Conservation (phyloP, 2,888 invertebrate species). For the Pammene aurita region DNA sequence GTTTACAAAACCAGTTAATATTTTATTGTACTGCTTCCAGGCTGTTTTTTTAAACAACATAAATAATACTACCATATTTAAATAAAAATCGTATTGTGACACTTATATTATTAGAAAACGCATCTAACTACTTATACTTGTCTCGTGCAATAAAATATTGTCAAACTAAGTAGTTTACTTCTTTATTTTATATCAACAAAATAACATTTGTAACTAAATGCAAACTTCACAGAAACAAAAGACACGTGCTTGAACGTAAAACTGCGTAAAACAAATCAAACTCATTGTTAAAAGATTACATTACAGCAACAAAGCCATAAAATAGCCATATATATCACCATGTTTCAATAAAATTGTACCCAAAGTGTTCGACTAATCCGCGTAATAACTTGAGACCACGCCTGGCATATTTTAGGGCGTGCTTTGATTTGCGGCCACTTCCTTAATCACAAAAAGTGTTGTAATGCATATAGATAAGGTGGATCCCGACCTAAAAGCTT, state of each 20-base stretch:
- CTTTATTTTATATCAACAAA: no score
- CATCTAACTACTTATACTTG: no score
- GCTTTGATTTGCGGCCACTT: constrained; percentile 64
- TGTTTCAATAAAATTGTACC: constrained; percentile 35
- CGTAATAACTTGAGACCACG: constrained; percentile 52
- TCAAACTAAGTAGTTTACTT: no score
- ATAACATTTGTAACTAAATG: no score
- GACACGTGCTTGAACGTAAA: background rate
- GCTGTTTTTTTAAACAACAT: no score
- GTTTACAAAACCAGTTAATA: background rate
- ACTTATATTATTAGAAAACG: no score
- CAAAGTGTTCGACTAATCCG: constrained; percentile 37
- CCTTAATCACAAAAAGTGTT: constrained; percentile 68
- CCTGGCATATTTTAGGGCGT: constrained; percentile 61
- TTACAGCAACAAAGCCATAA: constrained; percentile 10
- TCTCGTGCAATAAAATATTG: no score
- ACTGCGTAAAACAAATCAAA: background rate
- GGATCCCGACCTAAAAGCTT: constrained; percentile 35
- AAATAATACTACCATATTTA: no score
- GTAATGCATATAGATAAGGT: constrained; percentile 47
- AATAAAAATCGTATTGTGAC: no score
- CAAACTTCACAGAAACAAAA: no score
- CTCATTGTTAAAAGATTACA: constrained; percentile 23
- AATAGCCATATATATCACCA: constrained; percentile 27
- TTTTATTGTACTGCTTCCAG: no score